phyloP scores from a whole-genome alignment of 2,797 vertebrate species.

The Nasua narica region DNA sequence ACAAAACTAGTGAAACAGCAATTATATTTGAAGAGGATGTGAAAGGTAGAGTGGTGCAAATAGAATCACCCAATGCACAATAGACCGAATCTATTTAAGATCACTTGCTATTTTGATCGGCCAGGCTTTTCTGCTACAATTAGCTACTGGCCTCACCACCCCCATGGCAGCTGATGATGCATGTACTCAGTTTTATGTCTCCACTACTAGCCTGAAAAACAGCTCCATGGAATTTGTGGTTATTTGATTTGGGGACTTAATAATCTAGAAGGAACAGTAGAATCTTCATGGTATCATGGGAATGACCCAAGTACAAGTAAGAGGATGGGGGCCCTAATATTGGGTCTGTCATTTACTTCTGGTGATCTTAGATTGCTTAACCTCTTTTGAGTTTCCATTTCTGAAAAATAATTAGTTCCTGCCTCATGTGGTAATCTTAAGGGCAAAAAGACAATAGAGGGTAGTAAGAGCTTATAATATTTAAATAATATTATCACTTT shows the following conservation, averaged over 20 bases:
- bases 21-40: background rate
- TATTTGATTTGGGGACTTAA: background rate
- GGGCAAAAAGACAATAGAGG: background rate
- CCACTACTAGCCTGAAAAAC: background rate
- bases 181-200: background rate
- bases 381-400: background rate
- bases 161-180: background rate
- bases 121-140: background rate
- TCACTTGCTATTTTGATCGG: background rate
- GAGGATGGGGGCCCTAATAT: background rate
- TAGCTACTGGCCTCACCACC: background rate
- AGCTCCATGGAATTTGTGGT: background rate
- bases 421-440: background rate
- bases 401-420: background rate
- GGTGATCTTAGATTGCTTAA: background rate
- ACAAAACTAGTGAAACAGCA: background rate
- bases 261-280: background rate
- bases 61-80: background rate
- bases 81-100: background rate
- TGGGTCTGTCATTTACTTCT: background rate
- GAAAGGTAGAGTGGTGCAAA: background rate
- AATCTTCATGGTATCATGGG: background rate
- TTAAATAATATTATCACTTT: background rate
- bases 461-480: background rate
- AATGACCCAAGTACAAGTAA: background rate